phyloP scores from a whole-genome alignment of 2,113 vertebrate genomes.

The Ondatra zibethicus region DNA sequence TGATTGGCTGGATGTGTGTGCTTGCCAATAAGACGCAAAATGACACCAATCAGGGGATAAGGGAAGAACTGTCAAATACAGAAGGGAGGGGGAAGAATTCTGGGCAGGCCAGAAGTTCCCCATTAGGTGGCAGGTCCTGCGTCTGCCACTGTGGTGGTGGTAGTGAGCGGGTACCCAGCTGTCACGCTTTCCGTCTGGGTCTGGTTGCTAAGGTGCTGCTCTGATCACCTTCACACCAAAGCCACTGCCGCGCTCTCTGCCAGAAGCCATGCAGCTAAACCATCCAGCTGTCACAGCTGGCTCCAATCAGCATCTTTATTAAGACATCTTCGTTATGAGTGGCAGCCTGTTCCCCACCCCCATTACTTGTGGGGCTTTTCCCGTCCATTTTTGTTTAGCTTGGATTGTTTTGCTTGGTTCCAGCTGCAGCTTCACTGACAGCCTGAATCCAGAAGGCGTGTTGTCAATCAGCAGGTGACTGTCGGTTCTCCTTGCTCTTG shows the following conservation, averaged over 20 bases:
- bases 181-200: not conserved
- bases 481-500: not conserved
- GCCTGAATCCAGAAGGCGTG: not conserved
- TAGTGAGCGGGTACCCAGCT: not conserved
- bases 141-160: not conserved
- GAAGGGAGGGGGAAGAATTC: not conserved
- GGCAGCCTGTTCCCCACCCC: not conserved
- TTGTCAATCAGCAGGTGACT: not conserved
- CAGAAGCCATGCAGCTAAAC: not conserved
- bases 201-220: not conserved
- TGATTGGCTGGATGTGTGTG: not conserved
- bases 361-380: not conserved
- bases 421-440: not conserved
- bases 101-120: not conserved
- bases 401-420: not conserved
- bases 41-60: not conserved
- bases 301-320: not conserved
- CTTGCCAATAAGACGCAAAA: not conserved
- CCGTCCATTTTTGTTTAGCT: not conserved
- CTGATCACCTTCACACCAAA: not conserved
- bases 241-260: not conserved
- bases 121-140: not conserved
- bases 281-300: not conserved
- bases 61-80: not conserved
- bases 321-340: not conserved